Evolutionary conservation across 2,113 vertebrate species (phyloP).

Genomic region (Atlantisia rogersi): DNA sequence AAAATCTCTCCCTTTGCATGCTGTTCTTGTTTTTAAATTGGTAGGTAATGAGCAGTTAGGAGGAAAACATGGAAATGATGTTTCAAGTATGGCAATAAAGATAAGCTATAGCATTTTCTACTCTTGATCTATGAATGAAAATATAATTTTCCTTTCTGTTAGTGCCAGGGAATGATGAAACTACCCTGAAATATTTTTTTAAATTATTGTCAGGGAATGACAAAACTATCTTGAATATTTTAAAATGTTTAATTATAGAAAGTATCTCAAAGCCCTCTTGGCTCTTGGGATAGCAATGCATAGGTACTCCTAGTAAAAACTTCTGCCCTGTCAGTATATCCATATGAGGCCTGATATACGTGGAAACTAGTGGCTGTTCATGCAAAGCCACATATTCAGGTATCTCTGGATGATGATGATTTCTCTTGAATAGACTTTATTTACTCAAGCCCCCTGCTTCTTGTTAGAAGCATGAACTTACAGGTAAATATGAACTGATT

Average conservation of each 20-base stretch:
- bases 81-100: background rate
- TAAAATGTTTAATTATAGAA: background rate
- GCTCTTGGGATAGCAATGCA: background rate
- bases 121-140: background rate
- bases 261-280: background rate
- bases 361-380: background rate
- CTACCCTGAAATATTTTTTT: background rate
- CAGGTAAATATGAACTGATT: background rate
- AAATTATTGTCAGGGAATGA: background rate
- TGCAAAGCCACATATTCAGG: background rate
- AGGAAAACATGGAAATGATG: background rate
- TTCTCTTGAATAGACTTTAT: background rate
- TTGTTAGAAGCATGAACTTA: background rate
- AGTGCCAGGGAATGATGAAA: background rate
- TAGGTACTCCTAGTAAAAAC: background rate
- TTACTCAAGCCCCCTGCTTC: background rate
- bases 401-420: background rate
- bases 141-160: background rate
- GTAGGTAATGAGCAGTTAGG: background rate
- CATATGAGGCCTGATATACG: background rate
- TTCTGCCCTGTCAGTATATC: background rate
- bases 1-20: background rate
- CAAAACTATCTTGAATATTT: background rate
- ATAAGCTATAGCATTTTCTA: background rate
- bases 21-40: background rate